A percentile compares a stretch with the other conserved stretches of the same genome.
phyloP scores from a whole-genome alignment of 2,797 vertebrate genomes.

The Acropternis orthonyx region DNA sequence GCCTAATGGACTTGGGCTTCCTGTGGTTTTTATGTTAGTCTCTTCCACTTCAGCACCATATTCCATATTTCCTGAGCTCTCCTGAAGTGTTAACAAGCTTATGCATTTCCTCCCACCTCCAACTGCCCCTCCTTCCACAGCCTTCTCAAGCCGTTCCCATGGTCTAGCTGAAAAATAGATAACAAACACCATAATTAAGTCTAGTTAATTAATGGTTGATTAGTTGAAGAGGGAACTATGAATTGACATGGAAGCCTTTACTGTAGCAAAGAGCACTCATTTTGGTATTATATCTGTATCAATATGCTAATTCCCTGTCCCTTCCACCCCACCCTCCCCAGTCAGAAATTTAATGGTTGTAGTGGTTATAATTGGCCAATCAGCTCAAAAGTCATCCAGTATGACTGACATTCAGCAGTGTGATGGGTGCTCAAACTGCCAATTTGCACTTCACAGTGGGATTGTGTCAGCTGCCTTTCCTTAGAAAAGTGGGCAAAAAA shows the following conservation, averaged over 20 bases:
- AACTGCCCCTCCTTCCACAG: neutral
- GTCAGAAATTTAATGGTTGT: neutral
- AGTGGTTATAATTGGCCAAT: neutral
- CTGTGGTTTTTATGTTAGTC: neutral
- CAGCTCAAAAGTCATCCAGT: neutral
- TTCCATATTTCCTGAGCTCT: slow-evolving; percentile 4
- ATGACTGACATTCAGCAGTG: neutral
- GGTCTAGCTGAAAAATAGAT: neutral
- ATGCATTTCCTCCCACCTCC: neutral
- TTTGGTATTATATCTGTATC: neutral
- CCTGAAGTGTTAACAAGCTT: slow-evolving; percentile 12
- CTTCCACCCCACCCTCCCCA: too few relatives aligned
- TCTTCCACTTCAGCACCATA: neutral
- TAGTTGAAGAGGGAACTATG: neutral
- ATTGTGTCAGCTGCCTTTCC: neutral
- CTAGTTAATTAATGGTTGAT: neutral
- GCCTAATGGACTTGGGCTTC: slow-evolving; percentile 36
- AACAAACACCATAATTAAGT: neutral
- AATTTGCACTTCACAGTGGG: neutral
- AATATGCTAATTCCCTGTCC: neutral
- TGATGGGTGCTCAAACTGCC: neutral
- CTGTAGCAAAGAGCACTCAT: neutral
- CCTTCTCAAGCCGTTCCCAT: neutral
- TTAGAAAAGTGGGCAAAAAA: neutral
- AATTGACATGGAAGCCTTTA: neutral